These are phyloP conservation scores for Nothocercus nigrocapillus DNA, from an alignment of 2,113 vertebrate genomes.

Conservation along the genomic window DNA sequence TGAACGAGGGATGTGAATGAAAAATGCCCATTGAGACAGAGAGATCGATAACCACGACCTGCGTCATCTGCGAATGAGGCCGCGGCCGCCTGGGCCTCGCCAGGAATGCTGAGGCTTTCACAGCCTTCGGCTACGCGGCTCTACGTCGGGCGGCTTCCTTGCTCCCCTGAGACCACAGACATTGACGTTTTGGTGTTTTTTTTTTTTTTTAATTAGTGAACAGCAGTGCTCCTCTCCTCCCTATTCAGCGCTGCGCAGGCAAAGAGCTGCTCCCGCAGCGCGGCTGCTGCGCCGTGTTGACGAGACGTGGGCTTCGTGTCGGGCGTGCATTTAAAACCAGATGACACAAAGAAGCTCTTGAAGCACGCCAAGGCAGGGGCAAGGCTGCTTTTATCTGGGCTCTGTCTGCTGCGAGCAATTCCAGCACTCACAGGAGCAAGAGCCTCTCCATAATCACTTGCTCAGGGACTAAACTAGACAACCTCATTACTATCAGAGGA, in stretches of 20 bases:
- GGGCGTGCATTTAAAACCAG: neutral
- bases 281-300: neutral
- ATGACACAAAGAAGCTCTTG: neutral
- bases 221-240: neutral
- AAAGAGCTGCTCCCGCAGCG: neutral
- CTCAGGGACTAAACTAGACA: neutral
- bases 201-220: neutral
- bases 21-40: neutral
- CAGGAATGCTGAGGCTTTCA: neutral
- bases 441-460: constrained; percentile 14
- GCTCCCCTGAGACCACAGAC: neutral
- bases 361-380: accelerated
- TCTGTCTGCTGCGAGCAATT: constrained; percentile 31
- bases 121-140: neutral
- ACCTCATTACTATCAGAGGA: constrained; percentile 21
- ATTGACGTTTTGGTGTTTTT: neutral
- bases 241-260: neutral
- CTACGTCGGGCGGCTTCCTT: neutral
- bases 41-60: neutral
- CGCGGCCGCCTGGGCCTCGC: accelerated
- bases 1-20: neutral
- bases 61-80: neutral
- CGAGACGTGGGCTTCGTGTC: neutral
- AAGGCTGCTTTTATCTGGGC: neutral
- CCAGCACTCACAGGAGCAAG: neutral